Percentiles rank a stretch among this genome's conserved stretches.
phyloP scores from a whole-genome alignment of 2,113 vertebrate species.

The Piliocolobus tephrosceles region DNA sequence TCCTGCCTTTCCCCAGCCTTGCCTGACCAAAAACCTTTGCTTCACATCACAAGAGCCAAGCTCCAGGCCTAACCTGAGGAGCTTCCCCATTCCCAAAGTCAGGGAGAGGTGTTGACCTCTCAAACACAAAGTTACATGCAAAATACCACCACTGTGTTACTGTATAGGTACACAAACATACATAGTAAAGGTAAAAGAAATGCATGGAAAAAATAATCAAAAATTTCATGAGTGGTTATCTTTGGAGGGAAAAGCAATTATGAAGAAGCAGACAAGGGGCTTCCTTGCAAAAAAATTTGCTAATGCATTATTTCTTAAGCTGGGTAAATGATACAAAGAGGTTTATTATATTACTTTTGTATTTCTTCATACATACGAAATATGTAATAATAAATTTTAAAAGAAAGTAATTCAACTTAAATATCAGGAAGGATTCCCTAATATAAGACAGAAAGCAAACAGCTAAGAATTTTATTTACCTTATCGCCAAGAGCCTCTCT shows the following conservation, averaged over 20 bases:
- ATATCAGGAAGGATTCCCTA: not conserved
- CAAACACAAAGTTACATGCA: not conserved
- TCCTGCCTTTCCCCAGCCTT: not conserved
- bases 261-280: not conserved
- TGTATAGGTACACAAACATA: not conserved
- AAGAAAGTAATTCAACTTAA: not conserved
- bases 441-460: slow-evolving; percentile 14
- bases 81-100: not conserved
- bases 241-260: not conserved
- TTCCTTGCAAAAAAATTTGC: not conserved
- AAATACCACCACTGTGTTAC: not conserved
- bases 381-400: slow-evolving; percentile 6
- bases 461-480: slow-evolving; percentile 81
- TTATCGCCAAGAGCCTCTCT: slow-evolving; percentile 94
- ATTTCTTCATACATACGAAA: not conserved
- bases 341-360: slow-evolving; percentile 8
- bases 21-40: not conserved
- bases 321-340: not conserved
- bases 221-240: not conserved
- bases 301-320: not conserved
- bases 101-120: not conserved
- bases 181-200: not conserved
- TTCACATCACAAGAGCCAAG: not conserved
- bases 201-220: not conserved
- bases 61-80: not conserved